phyloP scores from a whole-genome alignment of 2,797 vertebrate genomes.

The Eulemur coronatus region DNA sequence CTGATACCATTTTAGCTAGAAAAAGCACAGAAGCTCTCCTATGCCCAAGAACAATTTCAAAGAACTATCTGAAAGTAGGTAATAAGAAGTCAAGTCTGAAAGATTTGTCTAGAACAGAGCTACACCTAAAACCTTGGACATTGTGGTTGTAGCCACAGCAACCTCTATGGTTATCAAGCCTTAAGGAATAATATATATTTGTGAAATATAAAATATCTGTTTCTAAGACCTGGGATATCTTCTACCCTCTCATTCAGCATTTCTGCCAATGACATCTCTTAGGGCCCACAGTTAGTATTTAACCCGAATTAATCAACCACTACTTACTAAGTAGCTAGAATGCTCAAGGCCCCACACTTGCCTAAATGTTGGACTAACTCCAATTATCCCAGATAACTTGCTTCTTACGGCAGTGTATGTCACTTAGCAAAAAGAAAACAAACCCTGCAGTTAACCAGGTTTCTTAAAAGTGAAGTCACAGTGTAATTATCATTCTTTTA shows the following conservation, averaged over 20 bases:
- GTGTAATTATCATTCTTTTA: conserved; percentile 86
- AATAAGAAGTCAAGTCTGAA: background rate
- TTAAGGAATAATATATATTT: background rate
- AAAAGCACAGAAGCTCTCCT: background rate
- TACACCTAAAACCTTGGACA: background rate
- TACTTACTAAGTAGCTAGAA: background rate
- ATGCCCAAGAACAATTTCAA: background rate
- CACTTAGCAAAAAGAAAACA: conserved; percentile 71
- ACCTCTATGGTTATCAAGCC: background rate
- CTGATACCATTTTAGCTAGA: background rate
- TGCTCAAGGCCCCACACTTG: background rate
- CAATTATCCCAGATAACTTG: conserved; percentile 25
- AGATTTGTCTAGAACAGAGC: background rate
- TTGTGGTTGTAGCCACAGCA: background rate
- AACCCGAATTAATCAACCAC: conserved; percentile 9
- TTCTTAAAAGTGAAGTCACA: conserved; percentile 84
- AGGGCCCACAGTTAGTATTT: background rate
- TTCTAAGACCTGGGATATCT: background rate
- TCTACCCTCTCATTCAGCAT: background rate
- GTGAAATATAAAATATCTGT: background rate
- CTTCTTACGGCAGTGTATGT: conserved; percentile 66
- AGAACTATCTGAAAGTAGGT: background rate
- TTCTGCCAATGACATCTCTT: background rate
- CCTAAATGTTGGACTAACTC: background rate
- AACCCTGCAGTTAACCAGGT: conserved; percentile 78